Evolutionary conservation across 2,888 invertebrate species (phyloP).

Genomic region (Plutella xylostella): DNA sequence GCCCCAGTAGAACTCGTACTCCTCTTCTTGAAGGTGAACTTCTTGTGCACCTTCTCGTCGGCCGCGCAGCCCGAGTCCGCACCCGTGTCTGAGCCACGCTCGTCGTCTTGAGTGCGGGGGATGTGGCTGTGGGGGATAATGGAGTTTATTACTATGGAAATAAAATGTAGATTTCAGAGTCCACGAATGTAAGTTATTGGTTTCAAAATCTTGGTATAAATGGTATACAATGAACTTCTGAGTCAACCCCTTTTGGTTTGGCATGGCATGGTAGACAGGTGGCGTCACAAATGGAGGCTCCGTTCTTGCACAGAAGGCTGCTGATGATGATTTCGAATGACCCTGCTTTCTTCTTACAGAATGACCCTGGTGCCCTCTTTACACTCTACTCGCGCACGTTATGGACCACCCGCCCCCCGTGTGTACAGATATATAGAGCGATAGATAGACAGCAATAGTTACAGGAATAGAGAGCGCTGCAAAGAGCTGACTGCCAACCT

Average conservation of each 20-base stretch:
- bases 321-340: too few relatives aligned
- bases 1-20: constrained; percentile 91
- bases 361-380: background rate
- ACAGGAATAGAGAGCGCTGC: too few relatives aligned
- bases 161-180: background rate
- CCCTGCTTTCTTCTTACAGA: too few relatives aligned
- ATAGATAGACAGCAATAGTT: too few relatives aligned
- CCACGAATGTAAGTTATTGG: background rate
- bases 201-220: too few relatives aligned
- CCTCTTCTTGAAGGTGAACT: constrained; percentile 87
- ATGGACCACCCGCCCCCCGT: background rate
- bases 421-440: background rate
- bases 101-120: constrained; percentile 76
- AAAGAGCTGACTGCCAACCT: too few relatives aligned
- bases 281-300: too few relatives aligned
- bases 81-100: constrained; percentile 69
- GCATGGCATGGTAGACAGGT: too few relatives aligned
- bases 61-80: constrained; percentile 75
- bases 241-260: too few relatives aligned
- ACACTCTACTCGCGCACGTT: too few relatives aligned
- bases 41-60: constrained; percentile 81
- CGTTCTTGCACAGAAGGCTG: too few relatives aligned
- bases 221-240: too few relatives aligned
- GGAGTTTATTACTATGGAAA: background rate
- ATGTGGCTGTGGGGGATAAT: constrained; percentile 69